Base-by-base conservation (phyloP, 2,113 vertebrate species). In the Mus spicilegus region DNA sequence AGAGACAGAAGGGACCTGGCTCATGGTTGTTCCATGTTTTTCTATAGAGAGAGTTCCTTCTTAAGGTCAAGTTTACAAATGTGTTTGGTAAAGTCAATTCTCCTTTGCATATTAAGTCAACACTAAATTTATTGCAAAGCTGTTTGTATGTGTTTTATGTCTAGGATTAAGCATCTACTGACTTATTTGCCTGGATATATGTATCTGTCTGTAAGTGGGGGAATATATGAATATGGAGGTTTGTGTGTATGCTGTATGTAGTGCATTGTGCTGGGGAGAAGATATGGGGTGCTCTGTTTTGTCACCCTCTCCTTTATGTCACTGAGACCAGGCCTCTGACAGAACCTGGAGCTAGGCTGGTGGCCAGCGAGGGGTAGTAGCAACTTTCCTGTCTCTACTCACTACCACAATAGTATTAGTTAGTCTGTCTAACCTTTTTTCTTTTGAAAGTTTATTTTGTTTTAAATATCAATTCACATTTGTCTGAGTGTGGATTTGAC, bases 41-140 rank as follows among this genome's bases (percentile, higher is more conserved):
- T 70, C n/a, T 67, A 39, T 77, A 82, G 51, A 22, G 17, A 72
- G 17, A 10, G 51, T 30, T 33, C 30, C 1, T 4, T 87, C 67
- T 28, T 51, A 67, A 69, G 13, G 76, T 77, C 22, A 94, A 70
- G 85, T 20, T 92, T 65, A 10, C 77, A 91, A 77, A 94, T 87
- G n/a, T 11, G 70, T 39, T 61, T 87, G n/a, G 58, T 82, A 63
- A 94, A 91, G 91, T 42, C 0, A 5, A 58, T 30, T 86, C 19
- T 69, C 19, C 9, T 61, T 77, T 63, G 36, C 10, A 24, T 13
- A 42, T 75, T 81, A 91, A 67, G 22, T 54, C 73, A 46, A 2
- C 58, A 61, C 49, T 69, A 90, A 80, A 75, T 39, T 72, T 5
- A 20, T n/a, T 77, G 30, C 42, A 92, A 94, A 54, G 14, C 39